Evolutionary conservation across 2,797 vertebrate genomes (phyloP).

Genomic region (Sarcoramphus papa): DNA sequence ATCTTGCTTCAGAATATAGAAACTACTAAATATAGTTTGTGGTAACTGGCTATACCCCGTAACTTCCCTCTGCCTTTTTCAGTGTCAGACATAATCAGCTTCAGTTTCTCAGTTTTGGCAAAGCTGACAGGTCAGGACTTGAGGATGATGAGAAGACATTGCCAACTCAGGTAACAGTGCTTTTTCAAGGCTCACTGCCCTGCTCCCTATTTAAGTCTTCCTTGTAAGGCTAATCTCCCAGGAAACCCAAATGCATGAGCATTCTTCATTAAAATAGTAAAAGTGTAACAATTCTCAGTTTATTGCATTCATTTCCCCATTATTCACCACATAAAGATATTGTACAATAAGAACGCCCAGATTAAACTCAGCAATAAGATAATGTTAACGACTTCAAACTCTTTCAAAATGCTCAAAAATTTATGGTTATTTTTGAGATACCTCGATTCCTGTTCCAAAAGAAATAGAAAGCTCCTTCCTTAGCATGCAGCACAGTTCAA

Average conservation of each 20-base stretch:
- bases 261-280: not conserved
- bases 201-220: not conserved
- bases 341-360: not conserved
- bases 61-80: not conserved
- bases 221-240: not conserved
- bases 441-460: not conserved
- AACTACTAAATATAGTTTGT: no score
- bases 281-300: not conserved
- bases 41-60: not conserved
- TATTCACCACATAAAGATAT: not conserved
- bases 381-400: not conserved
- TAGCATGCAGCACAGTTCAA: not conserved
- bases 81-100: not conserved
- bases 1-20: not conserved
- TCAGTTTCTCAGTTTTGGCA: not conserved
- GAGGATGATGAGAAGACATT: not conserved
- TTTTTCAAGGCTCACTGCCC: not conserved
- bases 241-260: not conserved
- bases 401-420: not conserved
- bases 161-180: fast-evolving
- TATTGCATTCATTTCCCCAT: not conserved
- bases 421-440: not conserved
- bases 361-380: not conserved
- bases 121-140: not conserved
- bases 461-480: not conserved